Conservation (phyloP, 1,140 invertebrate species). For the Pogonus chalceus region DNA sequence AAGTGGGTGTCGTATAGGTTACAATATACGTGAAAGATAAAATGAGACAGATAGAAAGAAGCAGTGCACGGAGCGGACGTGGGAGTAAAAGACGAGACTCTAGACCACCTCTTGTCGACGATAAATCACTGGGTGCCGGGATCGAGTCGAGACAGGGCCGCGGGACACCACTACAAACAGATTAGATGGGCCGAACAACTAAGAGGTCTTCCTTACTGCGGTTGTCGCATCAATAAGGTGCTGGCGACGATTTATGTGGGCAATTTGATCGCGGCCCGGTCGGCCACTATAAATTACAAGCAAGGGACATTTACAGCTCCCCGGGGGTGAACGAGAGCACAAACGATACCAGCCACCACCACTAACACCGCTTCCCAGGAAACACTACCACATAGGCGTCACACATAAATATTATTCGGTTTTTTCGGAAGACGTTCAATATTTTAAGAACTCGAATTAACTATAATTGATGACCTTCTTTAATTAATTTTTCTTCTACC, state of each 20-base stretch:
- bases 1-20: not conserved
- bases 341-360: not conserved
- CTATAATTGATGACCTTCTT: no score
- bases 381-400: no score
- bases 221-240: constrained; percentile 27
- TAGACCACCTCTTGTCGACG: not conserved
- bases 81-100: not conserved
- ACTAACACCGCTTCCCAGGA: not conserved
- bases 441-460: no score
- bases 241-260: constrained; percentile 24
- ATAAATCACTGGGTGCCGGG: constrained; percentile 1
- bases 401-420: no score
- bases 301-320: constrained; percentile 12
- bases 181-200: constrained; percentile 10
- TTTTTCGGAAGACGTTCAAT: no score
- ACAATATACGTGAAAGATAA: not conserved
- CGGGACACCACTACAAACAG: constrained; percentile 6
- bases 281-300: constrained; percentile 13
- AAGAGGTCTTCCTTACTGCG: constrained; percentile 9
- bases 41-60: not conserved
- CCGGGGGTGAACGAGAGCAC: not conserved
- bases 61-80: not conserved
- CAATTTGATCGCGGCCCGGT: constrained; percentile 21
- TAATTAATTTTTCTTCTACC: no score
- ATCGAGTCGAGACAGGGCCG: not conserved